phyloP scores from a whole-genome alignment of 1,140 invertebrate species.

The Lepidurus couesii region DNA sequence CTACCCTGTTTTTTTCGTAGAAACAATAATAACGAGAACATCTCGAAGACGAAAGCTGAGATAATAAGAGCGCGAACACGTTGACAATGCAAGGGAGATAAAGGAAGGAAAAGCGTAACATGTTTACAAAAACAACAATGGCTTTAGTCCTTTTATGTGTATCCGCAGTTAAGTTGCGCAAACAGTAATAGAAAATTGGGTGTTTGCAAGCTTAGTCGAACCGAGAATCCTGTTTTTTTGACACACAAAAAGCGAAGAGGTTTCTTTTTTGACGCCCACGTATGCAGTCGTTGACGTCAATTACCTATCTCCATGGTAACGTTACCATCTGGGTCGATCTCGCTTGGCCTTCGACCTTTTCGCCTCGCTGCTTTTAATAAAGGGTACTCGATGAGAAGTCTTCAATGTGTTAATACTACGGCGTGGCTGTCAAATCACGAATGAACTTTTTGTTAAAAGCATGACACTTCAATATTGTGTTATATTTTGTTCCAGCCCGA shows the following conservation, averaged over 20 bases:
- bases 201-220: background rate
- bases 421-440: conserved; percentile 26
- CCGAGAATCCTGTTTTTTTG: background rate
- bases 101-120: too few species aligned
- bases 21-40: too few species aligned
- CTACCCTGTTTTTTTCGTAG: too few species aligned
- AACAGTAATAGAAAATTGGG: background rate
- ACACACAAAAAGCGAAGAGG: background rate
- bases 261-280: background rate
- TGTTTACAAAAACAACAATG: background rate
- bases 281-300: background rate
- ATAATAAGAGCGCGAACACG: too few species aligned
- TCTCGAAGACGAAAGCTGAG: too few species aligned
- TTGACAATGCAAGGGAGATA: too few species aligned
- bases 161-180: background rate
- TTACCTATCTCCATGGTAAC: conserved; percentile 10
- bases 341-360: background rate
- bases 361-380: background rate
- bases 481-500: conserved; percentile 60
- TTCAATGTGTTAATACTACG: conserved; percentile 36
- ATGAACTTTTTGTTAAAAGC: conserved; percentile 33
- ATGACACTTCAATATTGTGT: background rate
- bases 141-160: background rate
- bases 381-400: conserved; percentile 5
- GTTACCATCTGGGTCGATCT: conserved; percentile 12